Evolutionary conservation across 2,888 invertebrate genomes (phyloP), one percentile per base, ranked within the genome.

Genomic region (Scaptomyza caliginosa): DNA sequence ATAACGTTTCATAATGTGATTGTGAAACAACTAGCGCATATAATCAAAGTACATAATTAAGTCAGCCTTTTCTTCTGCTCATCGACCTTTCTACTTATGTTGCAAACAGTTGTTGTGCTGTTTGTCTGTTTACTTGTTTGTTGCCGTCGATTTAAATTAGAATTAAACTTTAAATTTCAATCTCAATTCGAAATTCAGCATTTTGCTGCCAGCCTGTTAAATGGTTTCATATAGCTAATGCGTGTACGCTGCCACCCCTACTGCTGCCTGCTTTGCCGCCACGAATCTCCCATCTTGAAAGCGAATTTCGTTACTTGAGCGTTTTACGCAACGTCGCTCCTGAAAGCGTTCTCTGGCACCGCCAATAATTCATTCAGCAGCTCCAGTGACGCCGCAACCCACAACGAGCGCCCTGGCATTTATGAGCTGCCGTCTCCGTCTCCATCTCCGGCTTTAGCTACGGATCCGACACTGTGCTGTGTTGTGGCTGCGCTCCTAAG

Each of bases 321-420:
- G 56, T 67, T 64, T 74, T 34, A 60, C 63, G 75, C 49, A 67
- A 71, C 54, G 45, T 38, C 46, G 56, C 52, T 49, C 46, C 42
- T 26, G 16, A 66, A 52, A 39, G 51, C 43, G 48, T 3, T 54
- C 34, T 17, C 10, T 49, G 34, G 21, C 19, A 59, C 23, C 54
- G 64, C 40, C 69, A 60, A 67, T 74, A 74, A 70, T 74, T 74
- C 67, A 74, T 74, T 74, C 59, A 67, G 52, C 36, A 49, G 36
- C 56, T 46, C 49, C 52, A 50, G 24, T 38, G 32, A 45, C 30
- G 59, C 58, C 56, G 23, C 54, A 56, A 42, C 17, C 39, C 21
- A 19, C 51, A n/a, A 28, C 34, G 19, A 17, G 39, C 28, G 10
- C 10, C 11, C 40, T 60, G 40, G 21, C 51, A 24, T 32, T 43